Conservation (phyloP, 2,888 invertebrate species). For the Drosophila borborema region DNA sequence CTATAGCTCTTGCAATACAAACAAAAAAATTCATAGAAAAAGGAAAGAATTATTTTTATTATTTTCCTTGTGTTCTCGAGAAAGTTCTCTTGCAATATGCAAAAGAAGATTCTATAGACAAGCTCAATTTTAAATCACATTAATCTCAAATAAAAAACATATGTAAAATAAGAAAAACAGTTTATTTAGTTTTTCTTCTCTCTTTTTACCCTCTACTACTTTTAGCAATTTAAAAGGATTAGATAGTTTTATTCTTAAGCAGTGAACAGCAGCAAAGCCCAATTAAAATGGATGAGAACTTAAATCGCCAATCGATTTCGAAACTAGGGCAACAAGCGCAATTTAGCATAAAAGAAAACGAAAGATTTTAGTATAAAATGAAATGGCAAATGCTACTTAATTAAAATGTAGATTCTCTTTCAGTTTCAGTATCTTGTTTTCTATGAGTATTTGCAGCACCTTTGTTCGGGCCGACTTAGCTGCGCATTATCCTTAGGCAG, state of each 20-base stretch:
- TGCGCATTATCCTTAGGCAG: constrained; percentile 19
- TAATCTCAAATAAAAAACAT: background rate
- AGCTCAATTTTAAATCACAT: background rate
- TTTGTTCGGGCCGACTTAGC: constrained; percentile 22
- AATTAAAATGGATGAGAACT: background rate
- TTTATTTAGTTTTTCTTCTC: background rate
- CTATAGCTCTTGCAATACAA: too few species aligned
- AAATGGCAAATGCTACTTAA: constrained; percentile 15
- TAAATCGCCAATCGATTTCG: background rate
- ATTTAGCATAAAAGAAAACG: background rate
- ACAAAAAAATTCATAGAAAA: too few species aligned
- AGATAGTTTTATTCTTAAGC: background rate
- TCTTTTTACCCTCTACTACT: background rate
- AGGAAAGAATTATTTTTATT: too few species aligned
- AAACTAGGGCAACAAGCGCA: background rate
- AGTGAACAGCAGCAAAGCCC: background rate
- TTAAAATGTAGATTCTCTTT: constrained; percentile 11
- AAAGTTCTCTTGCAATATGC: too few species aligned
- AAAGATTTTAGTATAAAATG: background rate
- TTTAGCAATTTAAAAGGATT: background rate
- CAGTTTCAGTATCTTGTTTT: constrained; percentile 12
- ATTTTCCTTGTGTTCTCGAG: too few species aligned
- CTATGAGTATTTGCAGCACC: constrained; percentile 21
- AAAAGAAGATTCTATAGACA: too few species aligned
- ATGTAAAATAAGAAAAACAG: background rate